phyloP scores from a whole-genome alignment of 2,888 invertebrate species.

The Acrobasis repandana region DNA sequence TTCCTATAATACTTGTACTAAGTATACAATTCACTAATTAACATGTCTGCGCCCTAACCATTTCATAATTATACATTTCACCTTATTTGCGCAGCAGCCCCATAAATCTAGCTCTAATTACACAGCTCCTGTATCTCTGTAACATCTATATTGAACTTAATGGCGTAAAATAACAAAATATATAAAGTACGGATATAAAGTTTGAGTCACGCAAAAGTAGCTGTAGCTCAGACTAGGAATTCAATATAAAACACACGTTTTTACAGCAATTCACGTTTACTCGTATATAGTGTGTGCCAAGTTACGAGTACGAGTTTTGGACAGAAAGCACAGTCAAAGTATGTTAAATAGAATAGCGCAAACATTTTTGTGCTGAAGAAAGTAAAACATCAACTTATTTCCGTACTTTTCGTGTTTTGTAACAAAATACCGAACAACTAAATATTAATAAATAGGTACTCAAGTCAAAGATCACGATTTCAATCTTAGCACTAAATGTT shows the following conservation, averaged over 20 bases:
- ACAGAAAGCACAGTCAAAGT: too few species aligned
- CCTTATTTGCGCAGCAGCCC: constrained; percentile 51
- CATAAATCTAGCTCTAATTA: constrained; percentile 66
- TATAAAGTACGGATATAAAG: constrained; percentile 27
- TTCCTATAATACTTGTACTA: too few species aligned
- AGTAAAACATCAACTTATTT: not conserved
- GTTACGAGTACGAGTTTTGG: too few species aligned
- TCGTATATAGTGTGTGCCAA: too few species aligned
- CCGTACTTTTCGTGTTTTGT: not conserved
- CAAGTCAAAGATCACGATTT: constrained; percentile 15
- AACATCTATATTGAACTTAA: constrained; percentile 62
- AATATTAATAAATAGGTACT: constrained; percentile 2
- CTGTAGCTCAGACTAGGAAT: constrained; percentile 15
- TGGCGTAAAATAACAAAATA: constrained; percentile 40
- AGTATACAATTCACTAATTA: too few species aligned
- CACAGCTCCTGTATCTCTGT: constrained; percentile 66
- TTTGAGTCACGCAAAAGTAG: constrained; percentile 20
- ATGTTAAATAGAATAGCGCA: not conserved
- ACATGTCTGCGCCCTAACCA: too few species aligned
- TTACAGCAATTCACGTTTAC: not conserved
- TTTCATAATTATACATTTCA: constrained; percentile 42
- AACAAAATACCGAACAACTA: not conserved
- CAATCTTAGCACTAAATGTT: constrained; percentile 11
- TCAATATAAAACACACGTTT: not conserved
- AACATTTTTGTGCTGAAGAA: not conserved